Conservation (phyloP, 2,797 vertebrate genomes). For the Aulostomus chinensis region DNA sequence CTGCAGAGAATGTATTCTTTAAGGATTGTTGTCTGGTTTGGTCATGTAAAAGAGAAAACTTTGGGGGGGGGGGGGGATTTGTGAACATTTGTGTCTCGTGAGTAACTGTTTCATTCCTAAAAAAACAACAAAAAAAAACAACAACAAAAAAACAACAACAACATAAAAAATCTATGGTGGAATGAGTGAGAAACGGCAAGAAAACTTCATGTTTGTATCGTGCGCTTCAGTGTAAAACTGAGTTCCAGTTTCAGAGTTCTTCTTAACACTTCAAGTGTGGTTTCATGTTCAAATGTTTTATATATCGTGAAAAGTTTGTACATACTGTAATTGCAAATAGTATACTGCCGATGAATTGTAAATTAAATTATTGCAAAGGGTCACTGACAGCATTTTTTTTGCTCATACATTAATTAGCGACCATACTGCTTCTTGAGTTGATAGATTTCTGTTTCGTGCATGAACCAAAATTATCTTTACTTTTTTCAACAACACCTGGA, state of each 20-base stretch:
- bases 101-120: constrained; percentile 56
- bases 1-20: constrained; percentile 65
- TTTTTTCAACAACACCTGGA: too few species aligned
- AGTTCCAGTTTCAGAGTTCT: constrained; percentile 37
- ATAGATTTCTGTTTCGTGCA: constrained; percentile 40
- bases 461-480: constrained; percentile 38
- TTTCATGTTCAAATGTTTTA: constrained; percentile 64
- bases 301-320: constrained; percentile 70
- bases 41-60: constrained; percentile 38
- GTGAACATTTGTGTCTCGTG: constrained; percentile 67
- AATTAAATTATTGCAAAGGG: constrained; percentile 42
- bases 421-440: constrained; percentile 19
- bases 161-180: too few species aligned
- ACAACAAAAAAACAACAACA: too few species aligned
- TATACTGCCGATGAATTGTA: constrained; percentile 56
- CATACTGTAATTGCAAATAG: constrained; percentile 64
- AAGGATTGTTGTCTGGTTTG: constrained; percentile 46
- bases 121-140: too few species aligned
- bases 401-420: constrained; percentile 19
- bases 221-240: constrained; percentile 40
- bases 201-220: constrained; percentile 40
- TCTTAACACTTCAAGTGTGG: constrained; percentile 43
- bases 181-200: constrained; percentile 38
- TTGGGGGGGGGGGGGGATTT: constrained; percentile 48
- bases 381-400: constrained; percentile 39